Percentiles rank a stretch among this genome's conserved stretches.
phyloP scores from a whole-genome alignment of 2,888 invertebrate genomes.

The Xylocampa areola region DNA sequence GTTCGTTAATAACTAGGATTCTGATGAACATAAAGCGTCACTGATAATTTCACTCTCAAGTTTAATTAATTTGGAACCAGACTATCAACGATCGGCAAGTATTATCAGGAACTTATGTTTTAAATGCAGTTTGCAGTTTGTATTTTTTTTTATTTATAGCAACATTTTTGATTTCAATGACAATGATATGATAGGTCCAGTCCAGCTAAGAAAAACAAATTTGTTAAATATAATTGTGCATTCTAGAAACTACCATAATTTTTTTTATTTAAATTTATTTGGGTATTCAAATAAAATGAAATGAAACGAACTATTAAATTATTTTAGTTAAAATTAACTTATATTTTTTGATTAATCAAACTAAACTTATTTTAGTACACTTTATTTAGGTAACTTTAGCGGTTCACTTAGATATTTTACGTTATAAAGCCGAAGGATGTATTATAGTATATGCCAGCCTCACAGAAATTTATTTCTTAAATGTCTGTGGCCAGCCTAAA shows the following conservation, averaged over 20 bases:
- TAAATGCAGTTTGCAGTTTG: slow-evolving; percentile 28
- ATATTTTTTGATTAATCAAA: no score
- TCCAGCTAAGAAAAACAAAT: slow-evolving; percentile 11
- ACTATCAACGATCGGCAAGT: slow-evolving; percentile 34
- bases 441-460: no score
- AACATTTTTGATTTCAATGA: slow-evolving; percentile 31
- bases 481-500: no score
- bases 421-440: no score
- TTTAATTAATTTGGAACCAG: slow-evolving; percentile 38
- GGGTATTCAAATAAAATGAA: background rate
- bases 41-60: slow-evolving; percentile 48
- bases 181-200: no score
- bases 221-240: slow-evolving; percentile 4
- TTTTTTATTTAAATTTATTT: background rate
- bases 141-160: slow-evolving; percentile 37
- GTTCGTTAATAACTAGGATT: slow-evolving; percentile 19
- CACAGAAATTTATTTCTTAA: no score
- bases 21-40: slow-evolving; percentile 23
- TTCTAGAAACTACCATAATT: slow-evolving; percentile 39
- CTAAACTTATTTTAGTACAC: no score
- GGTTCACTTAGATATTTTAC: no score
- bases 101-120: slow-evolving; percentile 23
- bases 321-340: no score
- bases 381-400: no score
- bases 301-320: no score